Conservation (phyloP, 2,888 invertebrate species). For the Drosophila prolongata region DNA sequence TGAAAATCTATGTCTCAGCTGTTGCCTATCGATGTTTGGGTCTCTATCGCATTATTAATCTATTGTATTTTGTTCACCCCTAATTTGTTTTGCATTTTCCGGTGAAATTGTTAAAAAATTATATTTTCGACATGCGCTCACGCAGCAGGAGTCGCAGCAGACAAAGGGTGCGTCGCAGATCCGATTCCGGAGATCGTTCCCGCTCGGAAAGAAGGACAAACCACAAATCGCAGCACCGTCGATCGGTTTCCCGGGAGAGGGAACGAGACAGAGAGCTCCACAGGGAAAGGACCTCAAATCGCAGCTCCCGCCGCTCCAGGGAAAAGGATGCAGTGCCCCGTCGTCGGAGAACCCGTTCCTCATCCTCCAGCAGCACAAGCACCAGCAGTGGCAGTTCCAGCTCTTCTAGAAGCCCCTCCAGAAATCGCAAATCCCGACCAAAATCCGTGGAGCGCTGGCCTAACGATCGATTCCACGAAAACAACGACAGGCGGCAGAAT, state of each 20-base stretch:
- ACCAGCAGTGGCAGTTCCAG: constrained; percentile 49
- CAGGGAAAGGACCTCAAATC: constrained; percentile 9
- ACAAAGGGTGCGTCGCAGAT: constrained; percentile 41
- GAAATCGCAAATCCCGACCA: constrained; percentile 27
- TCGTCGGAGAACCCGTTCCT: constrained; percentile 23
- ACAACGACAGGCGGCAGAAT: constrained; percentile 57
- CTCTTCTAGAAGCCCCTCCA: constrained; percentile 30
- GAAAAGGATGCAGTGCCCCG: constrained; percentile 9
- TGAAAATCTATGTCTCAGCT: not conserved
- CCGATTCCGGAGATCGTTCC: constrained; percentile 14
- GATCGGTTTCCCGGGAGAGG: constrained; percentile 25
- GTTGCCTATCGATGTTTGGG: not conserved
- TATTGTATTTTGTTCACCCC: not conserved
- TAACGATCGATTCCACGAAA: constrained; percentile 73
- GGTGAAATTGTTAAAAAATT: constrained; percentile 20
- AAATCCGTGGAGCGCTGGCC: constrained; percentile 75
- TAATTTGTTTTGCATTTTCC: constrained; percentile 24
- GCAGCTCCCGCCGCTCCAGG: constrained; percentile 16
- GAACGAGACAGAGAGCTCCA: constrained; percentile 29
- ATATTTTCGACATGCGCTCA: constrained; percentile 45
- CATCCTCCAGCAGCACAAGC: constrained; percentile 38
- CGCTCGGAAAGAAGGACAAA: constrained; percentile 22
- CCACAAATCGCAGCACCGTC: constrained; percentile 8
- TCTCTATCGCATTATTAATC: not conserved
- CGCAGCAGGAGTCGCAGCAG: constrained; percentile 58